A percentile compares a stretch with the other conserved stretches of the same genome.
These are phyloP conservation scores for Nephrocerus scutellatus DNA, from an alignment of 2,888 invertebrate species.

Conservation along the genomic window DNA sequence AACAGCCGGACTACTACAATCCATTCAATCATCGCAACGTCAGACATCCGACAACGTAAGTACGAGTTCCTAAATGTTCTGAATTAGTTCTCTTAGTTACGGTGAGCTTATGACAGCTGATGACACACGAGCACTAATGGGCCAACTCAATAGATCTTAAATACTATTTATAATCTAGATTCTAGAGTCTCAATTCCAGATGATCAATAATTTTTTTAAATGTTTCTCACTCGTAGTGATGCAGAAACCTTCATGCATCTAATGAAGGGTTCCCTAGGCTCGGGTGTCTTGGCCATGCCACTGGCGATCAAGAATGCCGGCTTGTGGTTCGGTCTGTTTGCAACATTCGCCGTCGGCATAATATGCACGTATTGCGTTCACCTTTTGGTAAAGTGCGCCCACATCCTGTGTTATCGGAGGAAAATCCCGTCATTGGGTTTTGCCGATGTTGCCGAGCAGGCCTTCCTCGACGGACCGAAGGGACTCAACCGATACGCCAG, in stretches of 20 bases:
- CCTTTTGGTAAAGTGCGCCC: constrained; percentile 72
- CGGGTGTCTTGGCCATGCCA: constrained; percentile 90
- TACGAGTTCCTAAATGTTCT: too few relatives aligned
- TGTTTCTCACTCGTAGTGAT: constrained; percentile 66
- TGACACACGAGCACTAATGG: too few relatives aligned
- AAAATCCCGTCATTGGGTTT: constrained; percentile 71
- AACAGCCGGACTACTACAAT: too few relatives aligned
- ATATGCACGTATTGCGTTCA: constrained; percentile 92
- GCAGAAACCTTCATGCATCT: constrained; percentile 79
- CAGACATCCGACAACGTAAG: too few relatives aligned
- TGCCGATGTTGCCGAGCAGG: constrained; percentile 78
- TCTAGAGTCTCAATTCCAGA: too few relatives aligned
- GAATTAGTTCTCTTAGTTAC: too few relatives aligned
- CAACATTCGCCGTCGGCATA: constrained; percentile 71
- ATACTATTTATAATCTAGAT: too few relatives aligned
- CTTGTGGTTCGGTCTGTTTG: constrained; percentile 73
- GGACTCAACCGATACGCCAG: constrained; percentile 60
- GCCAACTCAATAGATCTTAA: too few relatives aligned
- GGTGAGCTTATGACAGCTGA: too few relatives aligned
- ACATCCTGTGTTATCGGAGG: constrained; percentile 62
- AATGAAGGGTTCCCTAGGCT: constrained; percentile 86
- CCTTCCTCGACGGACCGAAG: constrained; percentile 68
- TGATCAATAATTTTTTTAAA: constrained; percentile 52
- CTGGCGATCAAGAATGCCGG: constrained; percentile 74
- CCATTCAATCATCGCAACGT: too few relatives aligned